Base-by-base conservation (phyloP, 1,140 invertebrate genomes). In the Ooceraea biroi region DNA sequence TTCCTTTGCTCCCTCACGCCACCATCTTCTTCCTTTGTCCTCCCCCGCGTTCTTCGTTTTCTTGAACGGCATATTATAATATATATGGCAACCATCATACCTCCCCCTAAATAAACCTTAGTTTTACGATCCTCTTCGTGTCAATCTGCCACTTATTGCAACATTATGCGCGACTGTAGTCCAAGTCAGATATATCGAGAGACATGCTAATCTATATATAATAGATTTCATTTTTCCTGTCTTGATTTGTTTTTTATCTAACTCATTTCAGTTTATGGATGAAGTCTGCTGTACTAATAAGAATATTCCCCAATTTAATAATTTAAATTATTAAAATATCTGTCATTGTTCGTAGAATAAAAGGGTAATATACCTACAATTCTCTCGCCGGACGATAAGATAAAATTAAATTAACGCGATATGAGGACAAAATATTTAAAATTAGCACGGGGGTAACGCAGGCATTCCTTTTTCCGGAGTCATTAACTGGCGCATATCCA, bases 1-100 rank as follows among this genome's bases (percentile, higher is more conserved):
- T 90, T 85, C 84, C 85, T 50, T 83, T 57, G 60, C n/a, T 88
- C 76, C 65, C 73, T 76, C 61, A 27, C 65, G 22, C 46, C 61
- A 68, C 74, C 63, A 83, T 89, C 88, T 84, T 86, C 73, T 84
- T 60, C 58, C 44, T 84, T 76, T 85, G 87, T 87, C 73, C 73
- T 77, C 76, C 77, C 17, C 55, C 66, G 30, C 63, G 30, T 57
- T 46, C 58, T 73, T 77, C 74, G 50, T 72, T 69, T 60, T 27
- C 41, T 63, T 30, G 41, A 55, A 80, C 60, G n/a, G 50, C 25
- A 74, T 61, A 25, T 55, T 77, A 66, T 88, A n/a, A n/a, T n/a
- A n/a, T 36, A 36, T 88, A 87, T 82, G 52, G 82, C 73, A 72
- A 58, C 78, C 82, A 86, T 83, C 73, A 85, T 82, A 77, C 83